Conservation (phyloP, 2,113 vertebrate genomes). For the Illadopsis cleaveri region DNA sequence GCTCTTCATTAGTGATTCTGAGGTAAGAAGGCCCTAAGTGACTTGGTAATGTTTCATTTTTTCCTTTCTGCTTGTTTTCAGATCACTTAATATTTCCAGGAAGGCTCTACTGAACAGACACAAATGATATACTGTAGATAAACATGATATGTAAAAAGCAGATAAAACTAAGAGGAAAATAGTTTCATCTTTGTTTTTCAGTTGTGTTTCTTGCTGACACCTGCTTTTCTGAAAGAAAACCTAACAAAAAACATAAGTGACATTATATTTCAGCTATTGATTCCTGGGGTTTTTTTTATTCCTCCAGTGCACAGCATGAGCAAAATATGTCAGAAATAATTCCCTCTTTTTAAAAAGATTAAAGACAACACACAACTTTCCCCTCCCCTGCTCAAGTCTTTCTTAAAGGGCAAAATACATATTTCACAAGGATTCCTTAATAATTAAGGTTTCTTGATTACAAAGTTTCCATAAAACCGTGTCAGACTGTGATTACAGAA, state of each 20-base stretch:
- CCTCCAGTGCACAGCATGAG: neutral
- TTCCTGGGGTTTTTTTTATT: neutral
- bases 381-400: neutral
- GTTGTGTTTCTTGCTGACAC: neutral
- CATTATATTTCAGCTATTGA: neutral
- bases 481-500: neutral
- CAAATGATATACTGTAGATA: neutral
- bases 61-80: neutral
- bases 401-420: neutral
- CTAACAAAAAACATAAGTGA: neutral
- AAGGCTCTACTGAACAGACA: neutral
- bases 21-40: neutral
- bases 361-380: neutral
- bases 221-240: neutral
- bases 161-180: neutral
- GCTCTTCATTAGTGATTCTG: neutral
- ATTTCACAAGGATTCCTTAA: neutral
- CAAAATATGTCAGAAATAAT: neutral
- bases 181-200: neutral
- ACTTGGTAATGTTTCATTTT: neutral
- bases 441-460: neutral
- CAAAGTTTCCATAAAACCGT: neutral
- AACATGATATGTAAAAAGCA: neutral
- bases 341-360: neutral
- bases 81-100: neutral